These are phyloP conservation scores for Balearica regulorum DNA, from an alignment of 2,797 vertebrate species.

Conservation along the genomic window DNA sequence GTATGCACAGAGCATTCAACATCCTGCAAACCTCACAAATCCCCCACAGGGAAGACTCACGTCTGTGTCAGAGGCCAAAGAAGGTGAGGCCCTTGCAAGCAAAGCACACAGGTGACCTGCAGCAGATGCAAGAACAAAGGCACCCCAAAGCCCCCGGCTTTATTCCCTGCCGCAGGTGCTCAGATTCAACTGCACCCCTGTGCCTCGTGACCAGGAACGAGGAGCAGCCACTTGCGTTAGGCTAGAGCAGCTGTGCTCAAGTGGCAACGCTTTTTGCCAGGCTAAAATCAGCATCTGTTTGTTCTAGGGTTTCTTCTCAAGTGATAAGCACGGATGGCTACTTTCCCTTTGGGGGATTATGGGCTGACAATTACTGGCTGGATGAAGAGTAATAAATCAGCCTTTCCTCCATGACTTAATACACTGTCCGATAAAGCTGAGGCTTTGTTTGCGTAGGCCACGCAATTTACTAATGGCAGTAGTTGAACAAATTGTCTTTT, in stretches of 20 bases:
- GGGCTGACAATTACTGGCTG: neutral
- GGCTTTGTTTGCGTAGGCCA: neutral
- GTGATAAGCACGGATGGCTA: neutral
- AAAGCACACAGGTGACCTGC: neutral
- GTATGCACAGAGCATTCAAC: neutral
- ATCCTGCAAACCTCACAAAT: neutral
- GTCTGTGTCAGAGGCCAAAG: neutral
- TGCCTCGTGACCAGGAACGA: neutral
- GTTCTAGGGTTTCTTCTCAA: neutral
- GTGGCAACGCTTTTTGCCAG: neutral
- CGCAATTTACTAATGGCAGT: neutral
- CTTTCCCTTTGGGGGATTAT: neutral
- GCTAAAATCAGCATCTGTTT: neutral
- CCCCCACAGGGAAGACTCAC: neutral
- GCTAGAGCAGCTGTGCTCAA: neutral
- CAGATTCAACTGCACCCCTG: neutral
- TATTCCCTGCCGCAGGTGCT: neutral
- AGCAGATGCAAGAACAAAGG: neutral
- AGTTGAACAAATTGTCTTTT: neutral
- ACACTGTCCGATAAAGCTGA: neutral
- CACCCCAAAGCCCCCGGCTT: neutral
- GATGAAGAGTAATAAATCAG: slow-evolving; percentile 6
- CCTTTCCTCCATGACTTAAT: neutral
- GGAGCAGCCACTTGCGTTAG: neutral
- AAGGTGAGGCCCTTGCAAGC: neutral